These are phyloP conservation scores for Penelope pileata DNA, from an alignment of 2,113 vertebrate species.

Conservation along the genomic window DNA sequence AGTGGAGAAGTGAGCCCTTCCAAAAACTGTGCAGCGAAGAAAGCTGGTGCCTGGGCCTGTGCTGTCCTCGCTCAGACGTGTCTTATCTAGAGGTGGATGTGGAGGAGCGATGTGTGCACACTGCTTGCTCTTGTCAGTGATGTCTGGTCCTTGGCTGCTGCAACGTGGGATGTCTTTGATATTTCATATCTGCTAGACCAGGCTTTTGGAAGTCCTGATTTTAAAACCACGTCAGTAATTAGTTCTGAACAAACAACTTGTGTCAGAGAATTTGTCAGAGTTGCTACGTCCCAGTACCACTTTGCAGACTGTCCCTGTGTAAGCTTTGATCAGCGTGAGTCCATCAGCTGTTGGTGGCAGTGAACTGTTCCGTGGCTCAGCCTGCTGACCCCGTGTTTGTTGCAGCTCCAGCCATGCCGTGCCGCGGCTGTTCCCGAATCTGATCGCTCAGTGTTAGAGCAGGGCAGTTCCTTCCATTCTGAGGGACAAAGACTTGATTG, in stretches of 20 bases:
- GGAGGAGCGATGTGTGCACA: not conserved
- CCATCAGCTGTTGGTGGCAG: not conserved
- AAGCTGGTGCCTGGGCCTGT: not conserved
- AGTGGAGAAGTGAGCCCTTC: not conserved
- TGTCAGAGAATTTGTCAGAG: not conserved
- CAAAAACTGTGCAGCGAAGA: not conserved
- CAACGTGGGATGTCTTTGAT: accelerated
- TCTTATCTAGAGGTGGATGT: not conserved
- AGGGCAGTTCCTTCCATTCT: not conserved
- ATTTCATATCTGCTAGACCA: not conserved
- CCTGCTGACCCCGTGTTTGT: not conserved
- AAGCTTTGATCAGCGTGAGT: not conserved
- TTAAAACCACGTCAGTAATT: not conserved
- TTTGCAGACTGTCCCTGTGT: not conserved
- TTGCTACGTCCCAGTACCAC: not conserved
- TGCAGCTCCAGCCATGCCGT: not conserved
- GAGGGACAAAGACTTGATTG: not conserved
- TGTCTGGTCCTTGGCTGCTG: not conserved
- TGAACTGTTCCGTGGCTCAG: not conserved
- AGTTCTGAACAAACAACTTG: not conserved
- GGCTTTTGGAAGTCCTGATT: not conserved
- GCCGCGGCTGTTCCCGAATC: not conserved
- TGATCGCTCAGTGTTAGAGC: accelerated
- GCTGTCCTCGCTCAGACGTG: accelerated
- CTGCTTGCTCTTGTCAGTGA: accelerated